Evolutionary conservation across 1,140 invertebrate genomes (phyloP).

Genomic region (Drosophila biarmipes): DNA sequence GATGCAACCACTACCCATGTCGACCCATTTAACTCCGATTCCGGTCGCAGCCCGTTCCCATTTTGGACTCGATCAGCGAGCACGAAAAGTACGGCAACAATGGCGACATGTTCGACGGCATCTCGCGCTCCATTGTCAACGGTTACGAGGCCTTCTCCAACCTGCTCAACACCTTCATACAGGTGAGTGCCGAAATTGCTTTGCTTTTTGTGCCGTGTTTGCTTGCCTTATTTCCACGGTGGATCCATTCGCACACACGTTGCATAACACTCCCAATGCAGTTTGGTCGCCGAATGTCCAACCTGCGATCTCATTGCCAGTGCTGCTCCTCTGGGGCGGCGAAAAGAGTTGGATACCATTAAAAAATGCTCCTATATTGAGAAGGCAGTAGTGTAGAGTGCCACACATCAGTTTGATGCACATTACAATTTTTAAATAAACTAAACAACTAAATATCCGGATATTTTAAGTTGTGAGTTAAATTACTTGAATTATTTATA

Average conservation of each 20-base stretch:
- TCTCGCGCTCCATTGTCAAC: constrained; percentile 85
- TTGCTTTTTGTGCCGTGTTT: constrained; percentile 4
- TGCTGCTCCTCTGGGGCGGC: neutral
- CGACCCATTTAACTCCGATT: neutral
- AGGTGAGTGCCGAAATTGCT: constrained; percentile 83
- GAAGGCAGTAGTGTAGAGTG: too few species aligned
- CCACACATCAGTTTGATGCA: too few species aligned
- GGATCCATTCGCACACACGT: constrained; percentile 16
- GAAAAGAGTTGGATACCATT: neutral
- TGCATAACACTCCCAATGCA: constrained; percentile 2
- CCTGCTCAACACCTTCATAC: constrained; percentile 85
- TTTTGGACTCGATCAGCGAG: constrained; percentile 86
- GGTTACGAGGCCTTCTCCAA: constrained; percentile 86
- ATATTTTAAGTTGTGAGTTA: too few species aligned
- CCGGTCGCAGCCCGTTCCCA: constrained; percentile 84
- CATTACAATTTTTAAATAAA: too few species aligned
- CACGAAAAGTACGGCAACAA: constrained; percentile 87
- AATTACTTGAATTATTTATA: too few species aligned
- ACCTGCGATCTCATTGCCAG: neutral
- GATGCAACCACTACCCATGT: neutral
- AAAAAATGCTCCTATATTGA: too few species aligned
- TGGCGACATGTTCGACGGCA: constrained; percentile 85
- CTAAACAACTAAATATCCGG: too few species aligned
- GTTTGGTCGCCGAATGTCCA: constrained; percentile 1
- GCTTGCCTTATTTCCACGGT: constrained; percentile 7